Evolutionary conservation across 2,113 vertebrate genomes (phyloP).

Genomic region (Pseudonaja textilis): DNA sequence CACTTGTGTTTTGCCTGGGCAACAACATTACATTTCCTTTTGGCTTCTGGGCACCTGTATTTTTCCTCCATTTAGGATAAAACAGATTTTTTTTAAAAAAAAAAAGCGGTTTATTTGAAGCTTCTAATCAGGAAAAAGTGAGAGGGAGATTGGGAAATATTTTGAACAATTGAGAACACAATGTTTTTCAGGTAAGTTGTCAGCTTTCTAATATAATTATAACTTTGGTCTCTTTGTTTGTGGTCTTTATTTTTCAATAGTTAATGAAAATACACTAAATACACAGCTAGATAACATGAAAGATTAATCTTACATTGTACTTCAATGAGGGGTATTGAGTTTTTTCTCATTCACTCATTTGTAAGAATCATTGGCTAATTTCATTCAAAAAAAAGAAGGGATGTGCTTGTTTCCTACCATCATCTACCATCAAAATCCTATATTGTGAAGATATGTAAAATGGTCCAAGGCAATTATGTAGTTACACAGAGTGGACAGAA

Average conservation of each 20-base stretch:
- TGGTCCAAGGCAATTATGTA: constrained; percentile 14
- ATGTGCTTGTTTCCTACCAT: constrained; percentile 1
- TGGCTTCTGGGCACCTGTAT: neutral
- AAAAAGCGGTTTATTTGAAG: neutral
- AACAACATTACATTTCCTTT: neutral
- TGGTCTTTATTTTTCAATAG: neutral
- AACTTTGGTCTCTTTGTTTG: neutral
- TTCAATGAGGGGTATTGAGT: neutral
- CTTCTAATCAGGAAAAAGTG: neutral
- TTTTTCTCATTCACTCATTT: neutral
- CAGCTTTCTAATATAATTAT: neutral
- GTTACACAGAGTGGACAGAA: constrained; percentile 43
- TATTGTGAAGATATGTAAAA: constrained; percentile 31
- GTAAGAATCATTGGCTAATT: neutral
- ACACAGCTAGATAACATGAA: neutral
- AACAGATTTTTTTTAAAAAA: neutral
- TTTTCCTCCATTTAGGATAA: neutral
- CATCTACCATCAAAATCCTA: neutral
- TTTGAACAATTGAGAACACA: neutral
- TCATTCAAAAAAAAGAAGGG: neutral
- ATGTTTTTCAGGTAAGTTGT: neutral
- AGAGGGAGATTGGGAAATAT: neutral
- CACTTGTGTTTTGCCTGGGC: neutral
- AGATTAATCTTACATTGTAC: neutral
- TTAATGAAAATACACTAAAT: neutral